phyloP scores from a whole-genome alignment of 2,113 vertebrate genomes.

The Chaetura pelagica region DNA sequence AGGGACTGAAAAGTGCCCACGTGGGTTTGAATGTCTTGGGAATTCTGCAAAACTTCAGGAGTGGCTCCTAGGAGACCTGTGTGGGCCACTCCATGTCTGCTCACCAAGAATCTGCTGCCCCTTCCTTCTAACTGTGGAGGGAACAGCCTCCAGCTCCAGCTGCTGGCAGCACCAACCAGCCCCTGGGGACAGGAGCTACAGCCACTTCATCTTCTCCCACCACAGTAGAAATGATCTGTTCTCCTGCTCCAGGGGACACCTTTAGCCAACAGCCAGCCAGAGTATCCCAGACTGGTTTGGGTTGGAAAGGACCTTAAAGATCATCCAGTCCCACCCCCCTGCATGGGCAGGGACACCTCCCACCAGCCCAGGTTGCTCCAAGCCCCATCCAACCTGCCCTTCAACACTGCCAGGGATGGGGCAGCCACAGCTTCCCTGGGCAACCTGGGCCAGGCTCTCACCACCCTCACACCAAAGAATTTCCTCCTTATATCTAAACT shows the following conservation, averaged over 20 bases:
- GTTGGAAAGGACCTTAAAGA: no score
- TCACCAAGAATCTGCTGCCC: neutral
- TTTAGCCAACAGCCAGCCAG: neutral
- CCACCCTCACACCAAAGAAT: no score
- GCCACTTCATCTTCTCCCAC: neutral
- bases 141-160: neutral
- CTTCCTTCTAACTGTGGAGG: neutral
- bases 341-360: no score
- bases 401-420: no score
- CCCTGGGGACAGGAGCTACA: neutral
- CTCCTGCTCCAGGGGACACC: neutral
- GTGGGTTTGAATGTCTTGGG: neutral
- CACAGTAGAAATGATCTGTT: neutral
- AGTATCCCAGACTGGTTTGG: no score
- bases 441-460: no score
- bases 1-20: neutral
- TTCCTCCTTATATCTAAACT: no score
- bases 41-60: slow-evolving; percentile 6
- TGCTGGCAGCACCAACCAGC: neutral
- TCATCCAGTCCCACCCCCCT: no score
- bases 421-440: no score
- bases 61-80: slow-evolving; percentile 1
- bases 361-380: no score
- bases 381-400: no score
- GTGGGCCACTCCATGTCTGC: neutral